These are phyloP conservation scores for Drosophila micromelanica DNA, from an alignment of 1,140 invertebrate species.

Conservation along the genomic window DNA sequence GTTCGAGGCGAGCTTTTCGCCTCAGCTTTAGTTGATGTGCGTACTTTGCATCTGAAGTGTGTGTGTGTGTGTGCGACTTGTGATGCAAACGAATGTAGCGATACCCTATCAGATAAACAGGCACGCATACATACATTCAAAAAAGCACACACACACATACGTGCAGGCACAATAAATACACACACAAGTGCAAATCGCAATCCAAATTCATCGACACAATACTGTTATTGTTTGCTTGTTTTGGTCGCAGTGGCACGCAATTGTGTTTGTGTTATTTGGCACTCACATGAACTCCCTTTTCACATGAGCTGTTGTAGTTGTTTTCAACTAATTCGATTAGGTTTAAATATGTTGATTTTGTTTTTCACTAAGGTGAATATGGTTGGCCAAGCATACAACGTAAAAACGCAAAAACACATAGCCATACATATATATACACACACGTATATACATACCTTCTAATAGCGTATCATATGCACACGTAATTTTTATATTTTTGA, in stretches of 20 bases:
- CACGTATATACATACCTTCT: slow-evolving; percentile 38
- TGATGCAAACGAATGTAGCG: slow-evolving; percentile 26
- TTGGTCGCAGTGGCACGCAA: slow-evolving; percentile 23
- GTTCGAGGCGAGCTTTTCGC: slow-evolving; percentile 33
- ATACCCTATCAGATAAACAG: slow-evolving; percentile 19
- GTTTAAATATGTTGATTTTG: slow-evolving; percentile 23
- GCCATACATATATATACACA: slow-evolving; percentile 9
- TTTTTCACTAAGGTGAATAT: slow-evolving; percentile 34
- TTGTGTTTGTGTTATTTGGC: slow-evolving; percentile 17
- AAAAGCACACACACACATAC: slow-evolving; percentile 9
- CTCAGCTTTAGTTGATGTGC: slow-evolving; percentile 12
- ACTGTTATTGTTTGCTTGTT: slow-evolving; percentile 46
- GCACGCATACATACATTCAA: not conserved
- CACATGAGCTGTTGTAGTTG: slow-evolving; percentile 12
- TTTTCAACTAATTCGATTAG: not conserved
- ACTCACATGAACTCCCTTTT: slow-evolving; percentile 19
- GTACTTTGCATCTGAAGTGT: slow-evolving; percentile 31
- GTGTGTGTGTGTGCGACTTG: slow-evolving; percentile 8
- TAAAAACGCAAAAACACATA: not conserved
- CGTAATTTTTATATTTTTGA: slow-evolving; percentile 7
- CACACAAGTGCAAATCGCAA: slow-evolving; percentile 12
- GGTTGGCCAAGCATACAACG: slow-evolving; percentile 33
- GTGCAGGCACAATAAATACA: slow-evolving; percentile 19
- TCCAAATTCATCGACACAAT: slow-evolving; percentile 1
- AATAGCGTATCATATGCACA: slow-evolving; percentile 19